Percentiles rank a stretch among this genome's conserved stretches.
These are phyloP conservation scores for Porites evermanni DNA, from an alignment of 92 coral and sea anemone species.

Conservation along the genomic window DNA sequence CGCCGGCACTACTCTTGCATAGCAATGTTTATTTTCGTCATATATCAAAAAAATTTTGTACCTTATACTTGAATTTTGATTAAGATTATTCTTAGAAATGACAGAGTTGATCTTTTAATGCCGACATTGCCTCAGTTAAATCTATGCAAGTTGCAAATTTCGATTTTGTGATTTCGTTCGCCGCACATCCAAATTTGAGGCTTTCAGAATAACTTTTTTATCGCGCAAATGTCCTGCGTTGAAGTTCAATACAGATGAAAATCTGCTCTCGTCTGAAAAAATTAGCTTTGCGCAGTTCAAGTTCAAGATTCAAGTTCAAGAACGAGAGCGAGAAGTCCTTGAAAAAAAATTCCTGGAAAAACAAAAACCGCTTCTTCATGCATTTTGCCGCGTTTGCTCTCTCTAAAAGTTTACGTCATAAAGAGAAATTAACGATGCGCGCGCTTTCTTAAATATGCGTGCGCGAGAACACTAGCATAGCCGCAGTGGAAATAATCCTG, in stretches of 20 bases:
- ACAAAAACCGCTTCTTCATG: background rate
- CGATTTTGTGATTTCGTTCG: background rate
- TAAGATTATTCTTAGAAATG: too few relatives aligned
- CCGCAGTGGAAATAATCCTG: too few relatives aligned
- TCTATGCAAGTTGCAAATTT: background rate
- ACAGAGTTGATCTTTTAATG: too few relatives aligned
- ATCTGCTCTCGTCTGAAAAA: background rate
- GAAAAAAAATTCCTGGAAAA: background rate
- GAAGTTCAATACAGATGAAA: too few relatives aligned
- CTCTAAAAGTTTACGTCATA: slow-evolving; percentile 4
- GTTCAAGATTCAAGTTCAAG: background rate
- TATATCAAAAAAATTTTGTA: too few relatives aligned
- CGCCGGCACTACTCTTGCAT: too few relatives aligned
- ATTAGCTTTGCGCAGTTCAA: background rate
- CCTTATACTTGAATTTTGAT: too few relatives aligned
- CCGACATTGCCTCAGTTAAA: background rate
- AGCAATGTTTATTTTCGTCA: too few relatives aligned
- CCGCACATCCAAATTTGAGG: too few relatives aligned
- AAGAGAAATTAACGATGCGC: background rate
- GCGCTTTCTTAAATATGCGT: background rate
- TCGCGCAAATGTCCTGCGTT: too few relatives aligned
- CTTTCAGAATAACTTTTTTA: too few relatives aligned
- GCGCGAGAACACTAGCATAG: too few relatives aligned
- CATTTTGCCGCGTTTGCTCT: background rate
- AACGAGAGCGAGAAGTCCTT: background rate